A percentile compares a stretch with the other conserved stretches of the same genome.
These are phyloP conservation scores for Drosophila flavopinicola DNA, from an alignment of 2,888 invertebrate genomes.

Conservation along the genomic window DNA sequence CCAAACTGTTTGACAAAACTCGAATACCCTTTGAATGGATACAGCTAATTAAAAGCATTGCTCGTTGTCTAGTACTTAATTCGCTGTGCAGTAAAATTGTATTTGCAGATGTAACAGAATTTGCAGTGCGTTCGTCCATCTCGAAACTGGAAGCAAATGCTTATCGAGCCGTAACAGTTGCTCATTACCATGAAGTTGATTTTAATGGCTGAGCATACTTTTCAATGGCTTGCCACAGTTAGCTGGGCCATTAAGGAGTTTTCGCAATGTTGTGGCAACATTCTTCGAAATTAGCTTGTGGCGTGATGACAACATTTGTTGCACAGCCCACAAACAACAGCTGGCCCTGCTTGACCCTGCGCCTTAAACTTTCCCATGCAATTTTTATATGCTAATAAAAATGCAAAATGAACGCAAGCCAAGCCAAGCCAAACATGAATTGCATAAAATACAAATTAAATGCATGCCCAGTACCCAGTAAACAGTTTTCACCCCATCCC, in stretches of 20 bases:
- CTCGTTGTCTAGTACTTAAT: not conserved
- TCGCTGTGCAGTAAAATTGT: not conserved
- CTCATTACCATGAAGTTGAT: slow-evolving; percentile 20
- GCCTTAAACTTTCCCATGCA: slow-evolving; percentile 3
- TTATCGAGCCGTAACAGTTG: slow-evolving; percentile 12
- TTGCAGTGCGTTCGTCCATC: not conserved
- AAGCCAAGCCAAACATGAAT: slow-evolving; percentile 65
- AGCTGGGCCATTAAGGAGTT: slow-evolving; percentile 32
- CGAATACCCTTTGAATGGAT: not conserved
- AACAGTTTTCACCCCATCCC: not conserved
- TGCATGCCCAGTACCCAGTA: slow-evolving; percentile 48
- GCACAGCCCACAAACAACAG: slow-evolving; percentile 20
- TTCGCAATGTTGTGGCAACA: slow-evolving; percentile 25
- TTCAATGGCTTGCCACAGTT: slow-evolving; percentile 18
- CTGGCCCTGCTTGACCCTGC: slow-evolving; percentile 17
- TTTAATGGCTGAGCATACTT: slow-evolving; percentile 26
- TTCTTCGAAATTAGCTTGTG: slow-evolving; percentile 29
- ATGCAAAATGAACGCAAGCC: slow-evolving; percentile 55
- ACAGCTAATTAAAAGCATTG: not conserved
- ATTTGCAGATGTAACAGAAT: not conserved
- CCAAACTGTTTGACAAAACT: not conserved
- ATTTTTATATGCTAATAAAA: slow-evolving; percentile 63
- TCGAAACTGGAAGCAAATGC: not conserved
- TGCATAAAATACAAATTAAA: slow-evolving; percentile 73
- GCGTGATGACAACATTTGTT: slow-evolving; percentile 51